Evolutionary conservation across 2,888 invertebrate species (phyloP), one percentile per base, ranked within the genome.

Genomic region (Oscheius sp.): DNA sequence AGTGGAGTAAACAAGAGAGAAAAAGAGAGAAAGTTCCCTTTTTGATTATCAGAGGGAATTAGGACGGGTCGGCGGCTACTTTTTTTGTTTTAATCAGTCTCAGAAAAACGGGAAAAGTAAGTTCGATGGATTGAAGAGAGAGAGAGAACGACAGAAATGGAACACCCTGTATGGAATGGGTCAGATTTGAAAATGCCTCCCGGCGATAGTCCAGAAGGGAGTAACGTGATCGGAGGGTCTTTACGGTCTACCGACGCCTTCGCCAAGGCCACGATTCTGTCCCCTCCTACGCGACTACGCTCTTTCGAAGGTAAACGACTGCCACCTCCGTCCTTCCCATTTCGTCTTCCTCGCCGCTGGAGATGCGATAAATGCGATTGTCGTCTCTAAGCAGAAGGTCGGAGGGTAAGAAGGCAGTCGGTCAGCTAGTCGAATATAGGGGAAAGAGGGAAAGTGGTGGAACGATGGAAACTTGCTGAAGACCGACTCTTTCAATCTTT

Each of bases 351-450:
- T 44, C 41, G 41, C 41, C 59, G 30, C 59, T 44, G 59, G 59
- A 59, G 59, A 59, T 59, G 59, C 59, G 51, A 64, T 51, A 64
- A 50, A 64, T 50, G 64, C 64, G 50, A 50, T 64, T 51, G 51
- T 64, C 64, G 51, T 33, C 51, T 50, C 17, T 30, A 50, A 33
- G 51, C 20, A 17, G 51, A 44, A 41, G 51, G 62, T 45, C 62
- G 62, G 24, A 20, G 50, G 50, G 28, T 3, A 14, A 33, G 33
- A 20, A 5, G n/a, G 20, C 32, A 32, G 54, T 9, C 33, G 54
- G 54, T 33, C 54, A 54, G 54, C 33, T 54, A 36, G 51, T 17
- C 12, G 30, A 47, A 17, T n/a, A 12, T 12, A 28, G 41, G 41
- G 41, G 5, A 41, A 12, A 41, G n/a, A 41, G 4, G 20, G 12